These are phyloP conservation scores for Pollenia angustigena DNA, from an alignment of 2,888 invertebrate genomes.

Conservation along the genomic window DNA sequence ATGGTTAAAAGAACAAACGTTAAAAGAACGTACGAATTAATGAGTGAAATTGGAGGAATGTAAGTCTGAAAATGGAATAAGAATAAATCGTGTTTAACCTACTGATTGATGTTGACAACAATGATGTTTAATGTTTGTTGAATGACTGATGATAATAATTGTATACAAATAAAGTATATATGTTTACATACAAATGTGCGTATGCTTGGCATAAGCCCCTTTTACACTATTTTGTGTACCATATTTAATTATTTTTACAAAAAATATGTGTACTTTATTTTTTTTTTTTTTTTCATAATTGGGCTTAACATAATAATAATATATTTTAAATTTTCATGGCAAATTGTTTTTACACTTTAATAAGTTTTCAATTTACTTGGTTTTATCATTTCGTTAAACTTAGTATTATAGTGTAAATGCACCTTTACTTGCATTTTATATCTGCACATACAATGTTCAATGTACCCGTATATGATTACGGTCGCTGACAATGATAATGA, in stretches of 20 bases:
- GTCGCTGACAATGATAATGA: constrained; percentile 42
- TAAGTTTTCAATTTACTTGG: too few species aligned
- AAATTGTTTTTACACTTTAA: too few species aligned
- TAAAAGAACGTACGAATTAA: constrained; percentile 25
- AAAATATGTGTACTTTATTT: too few species aligned
- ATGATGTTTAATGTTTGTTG: constrained; percentile 28
- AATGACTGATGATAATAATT: constrained; percentile 29
- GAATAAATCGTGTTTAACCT: constrained; percentile 60
- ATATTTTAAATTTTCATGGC: too few species aligned
- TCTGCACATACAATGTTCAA: not conserved
- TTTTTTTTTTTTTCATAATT: too few species aligned
- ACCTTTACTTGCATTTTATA: constrained; percentile 2
- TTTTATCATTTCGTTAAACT: too few species aligned
- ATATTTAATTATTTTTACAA: too few species aligned
- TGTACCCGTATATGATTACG: not conserved
- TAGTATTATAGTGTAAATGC: too few species aligned
- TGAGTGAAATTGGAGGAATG: constrained; percentile 4
- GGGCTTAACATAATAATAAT: too few species aligned
- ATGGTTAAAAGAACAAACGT: constrained; percentile 35
- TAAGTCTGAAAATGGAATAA: constrained; percentile 29
- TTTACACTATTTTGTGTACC: too few species aligned
- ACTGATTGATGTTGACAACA: constrained; percentile 39
- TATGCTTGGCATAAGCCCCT: too few species aligned
- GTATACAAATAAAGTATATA: not conserved
- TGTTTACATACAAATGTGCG: not conserved